Evolutionary conservation across 2,888 invertebrate species (phyloP).

Genomic region (Lumbricus terrestris): DNA sequence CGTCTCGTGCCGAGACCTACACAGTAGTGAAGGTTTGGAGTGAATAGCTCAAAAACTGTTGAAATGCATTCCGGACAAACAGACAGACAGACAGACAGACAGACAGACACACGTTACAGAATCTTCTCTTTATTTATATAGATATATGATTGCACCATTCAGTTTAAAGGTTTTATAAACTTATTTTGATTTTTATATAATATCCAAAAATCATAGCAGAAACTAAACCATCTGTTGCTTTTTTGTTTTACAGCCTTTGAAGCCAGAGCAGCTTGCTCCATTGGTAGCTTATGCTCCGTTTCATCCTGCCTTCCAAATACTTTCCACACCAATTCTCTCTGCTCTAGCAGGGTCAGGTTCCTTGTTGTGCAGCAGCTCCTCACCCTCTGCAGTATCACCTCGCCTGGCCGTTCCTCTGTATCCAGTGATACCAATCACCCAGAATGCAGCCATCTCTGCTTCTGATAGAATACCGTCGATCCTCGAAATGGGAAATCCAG

Average conservation of each 20-base stretch:
- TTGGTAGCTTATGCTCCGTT: constrained; percentile 11
- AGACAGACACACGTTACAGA: no score
- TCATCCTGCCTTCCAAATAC: constrained; percentile 6
- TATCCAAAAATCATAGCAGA: background rate
- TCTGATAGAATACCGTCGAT: background rate
- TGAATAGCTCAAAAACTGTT: no score
- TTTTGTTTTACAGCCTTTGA: background rate
- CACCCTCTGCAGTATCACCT: background rate
- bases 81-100: no score
- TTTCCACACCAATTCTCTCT: background rate
- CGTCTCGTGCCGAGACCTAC: no score
- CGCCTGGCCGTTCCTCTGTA: background rate
- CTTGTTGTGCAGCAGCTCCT: background rate
- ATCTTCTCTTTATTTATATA: no score
- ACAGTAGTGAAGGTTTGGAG: no score
- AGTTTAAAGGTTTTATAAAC: background rate
- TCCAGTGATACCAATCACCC: background rate
- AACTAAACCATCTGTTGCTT: background rate
- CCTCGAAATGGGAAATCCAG: background rate
- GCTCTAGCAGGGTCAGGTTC: background rate
- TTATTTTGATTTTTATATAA: background rate
- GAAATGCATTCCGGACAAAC: no score
- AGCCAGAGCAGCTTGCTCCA: background rate
- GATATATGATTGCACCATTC: no score
- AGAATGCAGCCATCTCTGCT: background rate